Evolutionary conservation across 2,888 invertebrate genomes (phyloP), one percentile per base, ranked within the genome.

Genomic region (Conus canariensis): DNA sequence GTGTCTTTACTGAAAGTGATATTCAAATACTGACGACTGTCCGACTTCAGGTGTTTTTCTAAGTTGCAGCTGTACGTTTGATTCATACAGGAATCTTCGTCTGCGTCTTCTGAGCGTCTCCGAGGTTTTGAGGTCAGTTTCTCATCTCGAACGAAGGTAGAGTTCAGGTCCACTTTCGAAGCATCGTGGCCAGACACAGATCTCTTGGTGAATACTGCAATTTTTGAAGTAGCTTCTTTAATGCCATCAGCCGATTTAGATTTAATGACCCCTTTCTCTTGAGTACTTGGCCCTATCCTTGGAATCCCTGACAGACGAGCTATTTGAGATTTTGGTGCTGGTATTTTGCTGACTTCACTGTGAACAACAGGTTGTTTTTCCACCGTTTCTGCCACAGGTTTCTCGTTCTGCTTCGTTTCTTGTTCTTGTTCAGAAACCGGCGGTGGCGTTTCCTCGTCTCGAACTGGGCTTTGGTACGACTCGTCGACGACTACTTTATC

Each of bases 401-500:
- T 67, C 77, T 70, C 83, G 19, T 58, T 88, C 58, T n/a, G 88
- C 30, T 64, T 64, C 87, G 22, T 82, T 56, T 88, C 70, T 67
- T 77, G 82, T 19, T 60, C 59, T n/a, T 77, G 45, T 64, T 80
- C 67, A n/a, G 25, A 59, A 87, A 58, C 67, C 59, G n/a, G 14
- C 45, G 64, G 16, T 64, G 64, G 64, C 64, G 16, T 10, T 6
- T 22, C 60, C 67, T 45, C 87, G 2, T 77, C 74, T 14, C 45
- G 56, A 58, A 19, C 58, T 6, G 74, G 59, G n/a, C 74, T 58
- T 58, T 25, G 19, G 14, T 70, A 70, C n/a, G 74, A 56, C 25
- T 87, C 87, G n/a, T 89, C 90, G 30, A 93, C 92, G 22, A 91
- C 90, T n/a, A 97, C 97, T 95, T 97, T 97, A 83, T 96, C 95